Conservation (phyloP, 2,888 invertebrate species). For the Rapana venosa region DNA sequence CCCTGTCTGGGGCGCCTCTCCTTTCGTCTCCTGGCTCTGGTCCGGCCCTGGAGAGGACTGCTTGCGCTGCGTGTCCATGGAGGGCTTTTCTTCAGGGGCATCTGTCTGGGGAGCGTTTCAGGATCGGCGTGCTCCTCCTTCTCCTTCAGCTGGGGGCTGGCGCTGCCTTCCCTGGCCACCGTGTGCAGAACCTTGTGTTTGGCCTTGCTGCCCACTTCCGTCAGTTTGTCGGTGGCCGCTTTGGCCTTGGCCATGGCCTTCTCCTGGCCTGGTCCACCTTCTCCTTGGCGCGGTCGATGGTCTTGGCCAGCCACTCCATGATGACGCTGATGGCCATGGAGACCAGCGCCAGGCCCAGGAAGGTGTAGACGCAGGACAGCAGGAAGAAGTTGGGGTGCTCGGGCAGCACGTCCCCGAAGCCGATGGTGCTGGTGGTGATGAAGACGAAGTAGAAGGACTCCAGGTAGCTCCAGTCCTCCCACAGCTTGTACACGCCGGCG, state of each 20-base stretch:
- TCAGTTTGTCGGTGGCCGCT: constrained; percentile 56
- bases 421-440: constrained; percentile 97
- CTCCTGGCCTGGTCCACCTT: constrained; percentile 59
- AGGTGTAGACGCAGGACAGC: constrained; percentile 93
- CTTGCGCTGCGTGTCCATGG: neutral
- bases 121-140: neutral
- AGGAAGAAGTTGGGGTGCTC: constrained; percentile 92
- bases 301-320: constrained; percentile 67
- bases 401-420: constrained; percentile 95
- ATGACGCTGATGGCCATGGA: constrained; percentile 99
- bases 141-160: constrained; percentile 2
- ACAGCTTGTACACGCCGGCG: constrained; percentile 84
- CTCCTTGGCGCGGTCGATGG: constrained; percentile 64
- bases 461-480: constrained; percentile 92
- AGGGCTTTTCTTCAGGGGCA: neutral
- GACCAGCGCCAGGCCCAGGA: constrained; percentile 95
- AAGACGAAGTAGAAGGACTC: constrained; percentile 98
- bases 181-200: constrained; percentile 12
- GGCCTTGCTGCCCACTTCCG: constrained; percentile 49
- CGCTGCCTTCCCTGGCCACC: constrained; percentile 20
- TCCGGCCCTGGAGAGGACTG: neutral
- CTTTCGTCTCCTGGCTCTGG: neutral
- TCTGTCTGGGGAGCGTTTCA: neutral
- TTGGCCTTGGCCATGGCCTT: constrained; percentile 51
- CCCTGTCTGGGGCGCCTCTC: neutral